A percentile compares a stretch with the other conserved stretches of the same genome.
These are phyloP conservation scores for Eilema caniola DNA, from an alignment of 2,888 invertebrate species.

Conservation along the genomic window DNA sequence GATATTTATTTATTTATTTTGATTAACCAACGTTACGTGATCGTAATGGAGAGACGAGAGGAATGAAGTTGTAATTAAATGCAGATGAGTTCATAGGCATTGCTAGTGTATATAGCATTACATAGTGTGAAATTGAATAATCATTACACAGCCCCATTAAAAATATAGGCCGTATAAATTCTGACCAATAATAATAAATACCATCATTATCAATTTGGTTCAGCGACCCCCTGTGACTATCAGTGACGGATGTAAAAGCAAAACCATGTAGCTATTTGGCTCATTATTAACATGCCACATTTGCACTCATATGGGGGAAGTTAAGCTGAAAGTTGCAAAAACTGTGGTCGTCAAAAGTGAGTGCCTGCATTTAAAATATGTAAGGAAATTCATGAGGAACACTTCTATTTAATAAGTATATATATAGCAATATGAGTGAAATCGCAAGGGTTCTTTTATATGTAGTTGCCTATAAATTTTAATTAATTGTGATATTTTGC, in stretches of 20 bases:
- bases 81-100: too few relatives aligned
- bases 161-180: background rate
- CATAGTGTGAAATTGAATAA: background rate
- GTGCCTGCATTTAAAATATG: background rate
- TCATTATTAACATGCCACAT: background rate
- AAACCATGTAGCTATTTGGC: constrained; percentile 1
- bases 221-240: background rate
- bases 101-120: too few relatives aligned
- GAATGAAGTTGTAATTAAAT: too few relatives aligned
- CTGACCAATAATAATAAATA: background rate
- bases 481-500: too few relatives aligned
- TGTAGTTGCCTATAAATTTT: too few relatives aligned
- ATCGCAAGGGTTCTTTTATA: too few relatives aligned
- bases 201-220: background rate
- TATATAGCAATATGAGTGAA: too few relatives aligned
- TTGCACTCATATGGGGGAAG: background rate
- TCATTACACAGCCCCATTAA: background rate
- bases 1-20: too few relatives aligned
- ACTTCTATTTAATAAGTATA: too few relatives aligned
- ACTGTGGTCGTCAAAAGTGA: background rate
- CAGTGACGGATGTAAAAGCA: background rate
- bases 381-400: background rate
- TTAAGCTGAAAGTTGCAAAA: background rate
- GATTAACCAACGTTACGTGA: too few relatives aligned
- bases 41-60: too few relatives aligned